Conservation (phyloP, 2,797 vertebrate species). For the Prionace glauca region DNA sequence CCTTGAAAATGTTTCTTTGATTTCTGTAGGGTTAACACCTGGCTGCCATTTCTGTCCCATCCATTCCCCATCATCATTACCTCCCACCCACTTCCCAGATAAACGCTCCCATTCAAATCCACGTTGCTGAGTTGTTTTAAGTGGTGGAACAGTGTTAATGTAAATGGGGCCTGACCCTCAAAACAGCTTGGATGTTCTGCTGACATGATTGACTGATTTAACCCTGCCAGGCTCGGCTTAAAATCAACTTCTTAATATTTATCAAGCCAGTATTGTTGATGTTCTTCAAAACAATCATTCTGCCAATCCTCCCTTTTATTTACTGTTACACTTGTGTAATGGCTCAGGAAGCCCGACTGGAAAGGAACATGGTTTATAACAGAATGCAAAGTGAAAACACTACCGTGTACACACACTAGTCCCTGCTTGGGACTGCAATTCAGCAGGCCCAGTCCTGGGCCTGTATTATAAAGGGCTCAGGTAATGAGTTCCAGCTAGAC, state of each 20-base stretch:
- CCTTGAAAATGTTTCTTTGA: background rate
- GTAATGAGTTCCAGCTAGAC: no score
- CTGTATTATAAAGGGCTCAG: no score
- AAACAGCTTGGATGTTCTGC: background rate
- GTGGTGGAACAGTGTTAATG: background rate
- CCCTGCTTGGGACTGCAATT: no score
- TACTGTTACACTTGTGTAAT: background rate
- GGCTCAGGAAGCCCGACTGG: no score
- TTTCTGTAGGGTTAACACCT: background rate
- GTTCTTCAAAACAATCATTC: background rate
- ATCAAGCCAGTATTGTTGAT: background rate
- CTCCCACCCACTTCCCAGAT: background rate
- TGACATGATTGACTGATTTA: background rate
- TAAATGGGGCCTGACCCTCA: background rate
- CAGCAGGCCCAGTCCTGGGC: no score
- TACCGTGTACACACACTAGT: no score
- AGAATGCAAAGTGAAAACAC: no score
- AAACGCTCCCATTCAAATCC: background rate
- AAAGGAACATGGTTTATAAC: no score
- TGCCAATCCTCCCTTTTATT: background rate
- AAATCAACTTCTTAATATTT: background rate
- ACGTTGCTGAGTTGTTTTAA: background rate
- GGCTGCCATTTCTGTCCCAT: background rate
- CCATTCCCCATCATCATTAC: background rate
- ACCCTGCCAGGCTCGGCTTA: background rate